These are phyloP conservation scores for Erannis defoliaria DNA, from an alignment of 2,888 invertebrate genomes.

Conservation along the genomic window DNA sequence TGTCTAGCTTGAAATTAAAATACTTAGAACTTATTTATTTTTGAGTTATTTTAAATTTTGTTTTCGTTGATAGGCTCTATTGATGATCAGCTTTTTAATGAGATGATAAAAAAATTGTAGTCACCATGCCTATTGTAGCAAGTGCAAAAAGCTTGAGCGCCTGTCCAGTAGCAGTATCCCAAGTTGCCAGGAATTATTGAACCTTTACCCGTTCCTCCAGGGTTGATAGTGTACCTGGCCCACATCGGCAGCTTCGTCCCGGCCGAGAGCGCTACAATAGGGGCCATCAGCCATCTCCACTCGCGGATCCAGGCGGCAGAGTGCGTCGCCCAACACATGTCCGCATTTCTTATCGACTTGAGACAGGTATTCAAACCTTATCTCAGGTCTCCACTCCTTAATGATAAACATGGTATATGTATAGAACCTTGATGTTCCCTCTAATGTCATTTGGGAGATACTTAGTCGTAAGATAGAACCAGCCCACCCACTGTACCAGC, in stretches of 20 bases:
- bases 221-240: conserved; percentile 93
- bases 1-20: no score
- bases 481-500: no score
- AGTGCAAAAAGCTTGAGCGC: not conserved
- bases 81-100: no score
- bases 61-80: no score
- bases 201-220: conserved; percentile 48
- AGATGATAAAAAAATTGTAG: no score
- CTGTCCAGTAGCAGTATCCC: not conserved
- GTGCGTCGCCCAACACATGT: conserved; percentile 92
- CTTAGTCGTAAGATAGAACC: no score
- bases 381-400: not conserved
- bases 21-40: no score
- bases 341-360: conserved; percentile 94
- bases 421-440: not conserved
- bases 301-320: conserved; percentile 92
- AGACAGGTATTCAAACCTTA: conserved; percentile 87
- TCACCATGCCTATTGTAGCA: no score
- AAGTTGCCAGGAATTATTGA: not conserved
- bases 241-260: conserved; percentile 97
- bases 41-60: no score
- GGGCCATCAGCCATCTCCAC: conserved; percentile 90
- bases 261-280: conserved; percentile 90
- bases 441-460: no score
- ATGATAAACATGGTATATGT: not conserved